Conservation (phyloP, 1,140 invertebrate species). For the Drosophila asahinai region DNA sequence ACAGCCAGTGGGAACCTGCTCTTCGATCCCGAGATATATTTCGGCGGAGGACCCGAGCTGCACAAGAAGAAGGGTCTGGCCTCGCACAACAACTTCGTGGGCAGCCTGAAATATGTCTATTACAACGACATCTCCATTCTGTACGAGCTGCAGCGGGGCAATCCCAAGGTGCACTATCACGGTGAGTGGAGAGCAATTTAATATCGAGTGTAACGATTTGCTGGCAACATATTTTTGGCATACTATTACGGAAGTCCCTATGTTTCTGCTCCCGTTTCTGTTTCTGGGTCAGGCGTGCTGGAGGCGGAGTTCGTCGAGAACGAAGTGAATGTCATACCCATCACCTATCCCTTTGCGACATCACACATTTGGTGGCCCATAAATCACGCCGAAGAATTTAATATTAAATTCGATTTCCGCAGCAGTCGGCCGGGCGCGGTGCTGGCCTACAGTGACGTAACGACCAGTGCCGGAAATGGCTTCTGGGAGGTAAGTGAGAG, state of each 20-base stretch:
- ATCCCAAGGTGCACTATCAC: slow-evolving; percentile 93
- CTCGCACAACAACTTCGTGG: slow-evolving; percentile 92
- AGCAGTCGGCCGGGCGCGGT: slow-evolving; percentile 93
- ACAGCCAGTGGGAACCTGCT: slow-evolving; percentile 90
- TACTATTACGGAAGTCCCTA: slow-evolving; percentile 9
- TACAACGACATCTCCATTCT: slow-evolving; percentile 96
- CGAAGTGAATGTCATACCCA: slow-evolving; percentile 94
- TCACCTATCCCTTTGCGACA: slow-evolving; percentile 95
- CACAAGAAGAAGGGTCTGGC: slow-evolving; percentile 91
- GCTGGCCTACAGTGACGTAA: slow-evolving; percentile 92
- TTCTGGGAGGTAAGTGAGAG: slow-evolving; percentile 93
- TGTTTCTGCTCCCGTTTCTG: slow-evolving; percentile 47
- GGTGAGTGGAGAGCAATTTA: slow-evolving; percentile 76
- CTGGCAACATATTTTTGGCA: slow-evolving; percentile 24
- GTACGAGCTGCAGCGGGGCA: slow-evolving; percentile 92
- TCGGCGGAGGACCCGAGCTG: slow-evolving; percentile 93
- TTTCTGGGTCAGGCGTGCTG: slow-evolving; percentile 87
- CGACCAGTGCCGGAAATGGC: slow-evolving; percentile 89
- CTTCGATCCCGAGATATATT: slow-evolving; percentile 97
- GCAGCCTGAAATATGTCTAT: slow-evolving; percentile 96
- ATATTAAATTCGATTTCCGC: slow-evolving; percentile 95
- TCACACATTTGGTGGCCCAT: slow-evolving; percentile 95
- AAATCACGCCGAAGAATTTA: slow-evolving; percentile 89
- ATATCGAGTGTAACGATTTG: slow-evolving; percentile 42
- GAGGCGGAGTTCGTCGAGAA: slow-evolving; percentile 93